These are phyloP conservation scores for Mustela lutreola DNA, from an alignment of 2,113 vertebrate species.

Conservation along the genomic window DNA sequence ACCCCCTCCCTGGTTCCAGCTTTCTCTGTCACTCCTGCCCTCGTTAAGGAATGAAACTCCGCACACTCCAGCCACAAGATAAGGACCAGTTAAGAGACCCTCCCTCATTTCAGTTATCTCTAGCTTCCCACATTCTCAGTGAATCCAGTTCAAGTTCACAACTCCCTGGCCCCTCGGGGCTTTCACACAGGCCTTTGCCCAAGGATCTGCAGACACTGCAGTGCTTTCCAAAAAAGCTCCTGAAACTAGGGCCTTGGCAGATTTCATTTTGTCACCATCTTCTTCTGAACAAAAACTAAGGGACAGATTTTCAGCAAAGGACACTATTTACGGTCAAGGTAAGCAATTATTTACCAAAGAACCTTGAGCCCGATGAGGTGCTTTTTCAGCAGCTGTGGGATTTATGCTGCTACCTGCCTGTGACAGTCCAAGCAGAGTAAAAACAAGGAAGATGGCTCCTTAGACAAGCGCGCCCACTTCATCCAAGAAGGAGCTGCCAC, in stretches of 20 bases:
- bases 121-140: accelerated
- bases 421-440: neutral
- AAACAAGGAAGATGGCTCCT: neutral
- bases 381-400: neutral
- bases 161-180: neutral
- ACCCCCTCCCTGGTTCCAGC: neutral
- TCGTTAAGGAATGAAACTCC: neutral
- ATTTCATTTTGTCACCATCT: neutral
- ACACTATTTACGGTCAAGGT: neutral
- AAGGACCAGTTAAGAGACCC: neutral
- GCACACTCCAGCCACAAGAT: neutral
- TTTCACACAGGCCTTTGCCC: neutral
- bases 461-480: neutral
- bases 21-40: neutral
- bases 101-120: neutral
- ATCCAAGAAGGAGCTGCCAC: neutral
- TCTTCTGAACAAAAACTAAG: neutral
- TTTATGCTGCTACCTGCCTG: neutral
- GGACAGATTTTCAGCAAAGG: neutral
- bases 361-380: neutral
- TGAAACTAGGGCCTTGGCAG: neutral
- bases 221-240: neutral
- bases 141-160: neutral
- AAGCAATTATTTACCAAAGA: neutral
- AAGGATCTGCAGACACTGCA: neutral